Evolutionary conservation across 2,888 invertebrate genomes (phyloP).

Genomic region (Clepsis dumicolana): DNA sequence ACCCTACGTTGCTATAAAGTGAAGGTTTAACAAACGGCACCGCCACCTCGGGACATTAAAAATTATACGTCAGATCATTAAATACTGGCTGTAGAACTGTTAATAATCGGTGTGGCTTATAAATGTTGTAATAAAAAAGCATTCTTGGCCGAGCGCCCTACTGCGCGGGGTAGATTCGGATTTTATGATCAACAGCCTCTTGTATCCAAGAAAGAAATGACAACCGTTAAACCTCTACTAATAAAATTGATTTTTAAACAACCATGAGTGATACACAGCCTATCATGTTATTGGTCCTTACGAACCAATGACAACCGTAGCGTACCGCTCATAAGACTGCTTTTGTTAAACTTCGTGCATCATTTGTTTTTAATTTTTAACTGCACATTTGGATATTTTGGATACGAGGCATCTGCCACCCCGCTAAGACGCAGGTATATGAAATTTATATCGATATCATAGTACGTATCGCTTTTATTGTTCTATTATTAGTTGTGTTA

Average conservation of each 20-base stretch:
- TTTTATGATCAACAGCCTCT: slow-evolving; percentile 52
- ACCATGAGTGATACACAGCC: background rate
- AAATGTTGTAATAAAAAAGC: slow-evolving; percentile 74
- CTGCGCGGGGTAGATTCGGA: slow-evolving; percentile 69
- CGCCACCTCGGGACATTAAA: slow-evolving; percentile 62
- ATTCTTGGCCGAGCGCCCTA: slow-evolving; percentile 75
- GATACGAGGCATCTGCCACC: slow-evolving; percentile 67
- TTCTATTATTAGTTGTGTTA: slow-evolving; percentile 41
- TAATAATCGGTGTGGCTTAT: slow-evolving; percentile 73
- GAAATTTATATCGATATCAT: slow-evolving; percentile 57
- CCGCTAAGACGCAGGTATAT: slow-evolving; percentile 62
- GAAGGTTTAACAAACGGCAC: slow-evolving; percentile 49
- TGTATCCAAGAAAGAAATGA: slow-evolving; percentile 35
- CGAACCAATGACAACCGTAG: slow-evolving; percentile 41
- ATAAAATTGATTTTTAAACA: slow-evolving; percentile 45
- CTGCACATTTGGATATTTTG: slow-evolving; percentile 46
- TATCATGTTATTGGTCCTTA: slow-evolving; percentile 3
- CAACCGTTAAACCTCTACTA: slow-evolving; percentile 28
- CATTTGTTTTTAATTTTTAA: slow-evolving; percentile 46
- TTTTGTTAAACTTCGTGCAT: slow-evolving; percentile 33
- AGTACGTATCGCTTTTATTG: slow-evolving; percentile 28
- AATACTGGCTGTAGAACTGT: slow-evolving; percentile 72
- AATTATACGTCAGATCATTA: slow-evolving; percentile 73
- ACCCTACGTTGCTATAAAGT: slow-evolving; percentile 18
- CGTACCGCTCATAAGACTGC: slow-evolving; percentile 21